Evolutionary conservation across 1,140 invertebrate species (phyloP).

Genomic region (Tetramorium alpestre): DNA sequence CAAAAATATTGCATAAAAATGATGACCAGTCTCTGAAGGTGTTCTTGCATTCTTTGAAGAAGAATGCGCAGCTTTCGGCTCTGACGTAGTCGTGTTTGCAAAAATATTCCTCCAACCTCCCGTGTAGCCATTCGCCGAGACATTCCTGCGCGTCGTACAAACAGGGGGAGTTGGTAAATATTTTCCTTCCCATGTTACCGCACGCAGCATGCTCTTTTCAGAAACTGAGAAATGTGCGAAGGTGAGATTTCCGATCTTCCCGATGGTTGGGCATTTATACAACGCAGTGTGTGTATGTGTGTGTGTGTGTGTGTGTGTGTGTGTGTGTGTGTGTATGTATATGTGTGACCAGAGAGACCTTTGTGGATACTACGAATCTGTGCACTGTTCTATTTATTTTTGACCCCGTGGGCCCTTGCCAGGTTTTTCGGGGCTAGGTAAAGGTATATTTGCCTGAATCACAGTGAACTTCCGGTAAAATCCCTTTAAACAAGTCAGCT

Average conservation of each 20-base stretch:
- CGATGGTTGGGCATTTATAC: slow-evolving; percentile 40
- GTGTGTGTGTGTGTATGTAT: too few relatives aligned
- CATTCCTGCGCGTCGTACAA: slow-evolving; percentile 64
- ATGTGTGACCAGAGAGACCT: slow-evolving; percentile 54
- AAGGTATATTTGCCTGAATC: slow-evolving; percentile 9
- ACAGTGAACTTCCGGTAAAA: not conserved
- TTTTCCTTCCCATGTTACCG: slow-evolving; percentile 59
- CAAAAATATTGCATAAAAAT: not conserved
- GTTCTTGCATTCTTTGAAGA: slow-evolving; percentile 21
- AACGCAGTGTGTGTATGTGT: not conserved
- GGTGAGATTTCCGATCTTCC: slow-evolving; percentile 54
- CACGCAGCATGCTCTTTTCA: slow-evolving; percentile 46
- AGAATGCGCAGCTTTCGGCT: slow-evolving; percentile 2
- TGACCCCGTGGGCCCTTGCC: slow-evolving; percentile 63
- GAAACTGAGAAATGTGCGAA: slow-evolving; percentile 66
- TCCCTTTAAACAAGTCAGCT: not conserved
- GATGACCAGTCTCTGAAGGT: not conserved
- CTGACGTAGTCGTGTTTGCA: slow-evolving; percentile 9
- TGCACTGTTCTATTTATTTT: slow-evolving; percentile 75
- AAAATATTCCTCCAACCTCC: slow-evolving; percentile 46
- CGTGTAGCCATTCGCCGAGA: slow-evolving; percentile 62
- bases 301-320: too few relatives aligned
- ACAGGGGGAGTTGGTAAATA: slow-evolving; percentile 70
- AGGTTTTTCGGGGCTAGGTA: slow-evolving; percentile 55
- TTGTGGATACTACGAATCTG: slow-evolving; percentile 62